Conservation (phyloP, 2,113 vertebrate genomes). For the Eudorcas thomsonii region DNA sequence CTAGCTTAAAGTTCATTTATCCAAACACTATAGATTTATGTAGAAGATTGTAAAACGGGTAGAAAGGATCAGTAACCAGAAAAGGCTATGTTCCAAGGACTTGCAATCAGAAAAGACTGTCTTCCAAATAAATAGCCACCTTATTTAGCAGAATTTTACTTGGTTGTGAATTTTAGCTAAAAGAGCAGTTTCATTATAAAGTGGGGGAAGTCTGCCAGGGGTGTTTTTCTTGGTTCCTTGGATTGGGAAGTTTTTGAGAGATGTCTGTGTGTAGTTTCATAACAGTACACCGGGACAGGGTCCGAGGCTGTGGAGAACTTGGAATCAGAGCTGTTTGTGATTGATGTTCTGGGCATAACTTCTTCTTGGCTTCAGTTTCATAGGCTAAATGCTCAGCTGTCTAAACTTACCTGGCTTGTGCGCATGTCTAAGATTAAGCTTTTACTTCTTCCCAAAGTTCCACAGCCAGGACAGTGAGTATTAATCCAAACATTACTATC, state of each 20-base stretch:
- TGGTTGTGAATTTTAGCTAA: background rate
- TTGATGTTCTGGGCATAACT: constrained; percentile 35
- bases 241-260: background rate
- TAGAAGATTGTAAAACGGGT: background rate
- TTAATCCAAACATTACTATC: background rate
- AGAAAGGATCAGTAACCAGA: background rate
- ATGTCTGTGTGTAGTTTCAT: background rate
- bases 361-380: background rate
- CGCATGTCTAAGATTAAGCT: background rate
- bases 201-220: background rate
- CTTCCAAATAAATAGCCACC: background rate
- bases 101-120: background rate
- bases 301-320: background rate
- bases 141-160: constrained; percentile 26
- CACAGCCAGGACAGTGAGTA: background rate
- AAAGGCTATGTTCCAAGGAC: background rate
- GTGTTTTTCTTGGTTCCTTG: constrained; percentile 40
- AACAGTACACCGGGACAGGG: background rate
- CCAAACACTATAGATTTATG: background rate
- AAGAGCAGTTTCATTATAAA: constrained; percentile 46
- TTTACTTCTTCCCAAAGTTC: constrained; percentile 6
- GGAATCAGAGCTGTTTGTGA: constrained; percentile 53
- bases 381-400: background rate
- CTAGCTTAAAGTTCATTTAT: background rate
- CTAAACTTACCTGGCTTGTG: constrained; percentile 29